These are phyloP conservation scores for Iguana delicatissima DNA, from an alignment of 2,797 vertebrate species.

Conservation along the genomic window DNA sequence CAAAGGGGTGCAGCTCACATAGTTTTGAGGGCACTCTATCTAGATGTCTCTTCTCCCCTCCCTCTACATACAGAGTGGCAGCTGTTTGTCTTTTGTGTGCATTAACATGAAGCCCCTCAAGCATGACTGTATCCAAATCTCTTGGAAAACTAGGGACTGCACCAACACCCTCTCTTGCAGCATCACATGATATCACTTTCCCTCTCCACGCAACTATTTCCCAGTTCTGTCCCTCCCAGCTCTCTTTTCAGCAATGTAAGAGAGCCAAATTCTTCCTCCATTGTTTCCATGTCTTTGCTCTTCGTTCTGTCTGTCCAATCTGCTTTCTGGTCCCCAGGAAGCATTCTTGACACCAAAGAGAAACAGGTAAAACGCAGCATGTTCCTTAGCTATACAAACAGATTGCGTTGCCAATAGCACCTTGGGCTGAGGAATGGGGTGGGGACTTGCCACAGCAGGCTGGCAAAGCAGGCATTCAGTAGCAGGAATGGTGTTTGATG, in stretches of 20 bases:
- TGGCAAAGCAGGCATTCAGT: constrained; percentile 33
- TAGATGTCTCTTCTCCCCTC: neutral
- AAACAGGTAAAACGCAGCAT: constrained; percentile 27
- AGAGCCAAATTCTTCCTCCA: neutral
- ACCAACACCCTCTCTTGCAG: neutral
- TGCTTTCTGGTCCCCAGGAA: constrained; percentile 35
- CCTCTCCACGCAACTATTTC: neutral
- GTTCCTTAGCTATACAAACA: constrained; percentile 42
- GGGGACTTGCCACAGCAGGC: neutral
- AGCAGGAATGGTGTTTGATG: constrained; percentile 41
- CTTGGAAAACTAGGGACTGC: constrained; percentile 12
- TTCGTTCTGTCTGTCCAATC: neutral
- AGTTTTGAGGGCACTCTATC: neutral
- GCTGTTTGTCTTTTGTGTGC: neutral
- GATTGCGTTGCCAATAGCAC: constrained; percentile 23
- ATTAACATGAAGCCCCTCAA: neutral
- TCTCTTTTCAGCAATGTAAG: neutral
- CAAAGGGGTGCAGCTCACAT: neutral
- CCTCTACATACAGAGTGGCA: neutral
- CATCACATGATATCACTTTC: rapidly evolving
- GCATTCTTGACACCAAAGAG: constrained; percentile 45
- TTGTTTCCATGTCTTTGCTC: neutral
- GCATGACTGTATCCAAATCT: neutral
- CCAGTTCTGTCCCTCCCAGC: neutral
- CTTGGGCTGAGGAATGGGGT: neutral